Evolutionary conservation across 1,140 invertebrate genomes (phyloP).

Genomic region (Zaprionus nigranus): DNA sequence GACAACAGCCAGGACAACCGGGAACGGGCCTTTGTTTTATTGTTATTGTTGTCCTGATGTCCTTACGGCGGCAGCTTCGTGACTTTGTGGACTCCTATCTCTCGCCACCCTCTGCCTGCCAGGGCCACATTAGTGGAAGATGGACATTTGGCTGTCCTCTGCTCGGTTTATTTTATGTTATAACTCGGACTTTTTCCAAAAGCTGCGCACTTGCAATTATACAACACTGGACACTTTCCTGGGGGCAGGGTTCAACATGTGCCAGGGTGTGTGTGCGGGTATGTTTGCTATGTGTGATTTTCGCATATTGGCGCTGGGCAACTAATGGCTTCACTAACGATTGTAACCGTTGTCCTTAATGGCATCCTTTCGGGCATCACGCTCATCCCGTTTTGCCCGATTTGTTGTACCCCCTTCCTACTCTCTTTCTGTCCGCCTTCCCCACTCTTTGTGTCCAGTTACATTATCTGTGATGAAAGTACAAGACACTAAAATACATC

Average conservation of each 20-base stretch:
- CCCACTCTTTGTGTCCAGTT: not conserved
- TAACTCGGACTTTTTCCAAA: constrained; percentile 69
- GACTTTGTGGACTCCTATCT: constrained; percentile 25
- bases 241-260: constrained; percentile 21
- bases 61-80: constrained; percentile 46
- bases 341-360: constrained; percentile 82
- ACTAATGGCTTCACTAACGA: constrained; percentile 83
- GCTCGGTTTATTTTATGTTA: constrained; percentile 73
- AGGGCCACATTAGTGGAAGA: constrained; percentile 71
- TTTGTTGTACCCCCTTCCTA: constrained; percentile 45
- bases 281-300: constrained; percentile 59
- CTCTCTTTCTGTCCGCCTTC: not conserved
- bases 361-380: constrained; percentile 77
- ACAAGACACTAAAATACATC: constrained; percentile 30
- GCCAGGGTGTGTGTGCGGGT: constrained; percentile 21
- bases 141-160: constrained; percentile 63
- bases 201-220: constrained; percentile 77
- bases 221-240: constrained; percentile 55
- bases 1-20: not conserved
- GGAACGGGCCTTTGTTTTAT: constrained; percentile 71
- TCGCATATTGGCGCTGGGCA: constrained; percentile 76
- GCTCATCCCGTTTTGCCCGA: constrained; percentile 58
- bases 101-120: not conserved
- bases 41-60: constrained; percentile 73
- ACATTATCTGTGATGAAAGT: constrained; percentile 34